Evolutionary conservation across 2,113 vertebrate genomes (phyloP).

Genomic region (Xenopus laevis): DNA sequence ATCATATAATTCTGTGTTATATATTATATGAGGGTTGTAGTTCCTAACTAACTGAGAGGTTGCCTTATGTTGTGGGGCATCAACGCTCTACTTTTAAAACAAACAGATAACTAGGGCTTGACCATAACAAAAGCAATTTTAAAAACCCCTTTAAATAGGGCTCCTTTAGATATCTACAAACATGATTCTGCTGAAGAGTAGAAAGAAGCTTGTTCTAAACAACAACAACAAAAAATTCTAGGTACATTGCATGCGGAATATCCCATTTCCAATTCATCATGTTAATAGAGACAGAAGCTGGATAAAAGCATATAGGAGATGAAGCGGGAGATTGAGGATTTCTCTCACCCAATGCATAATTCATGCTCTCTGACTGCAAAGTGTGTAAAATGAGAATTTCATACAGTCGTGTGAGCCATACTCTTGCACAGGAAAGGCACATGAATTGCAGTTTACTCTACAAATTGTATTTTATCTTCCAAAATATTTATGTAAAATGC

Average conservation of each 20-base stretch:
- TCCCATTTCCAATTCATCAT: conserved; percentile 95
- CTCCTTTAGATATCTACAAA: conserved; percentile 51
- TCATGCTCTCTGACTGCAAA: conserved; percentile 97
- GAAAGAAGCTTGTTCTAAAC: conserved; percentile 63
- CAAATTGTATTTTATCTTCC: conserved; percentile 74
- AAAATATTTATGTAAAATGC: conserved; percentile 79
- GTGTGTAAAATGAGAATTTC: conserved; percentile 99
- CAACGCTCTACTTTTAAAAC: too few species aligned
- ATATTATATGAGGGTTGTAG: too few species aligned
- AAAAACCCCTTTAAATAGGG: conserved; percentile 36
- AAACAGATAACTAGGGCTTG: too few species aligned
- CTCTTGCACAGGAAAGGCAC: conserved; percentile 79
- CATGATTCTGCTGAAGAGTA: conserved; percentile 57
- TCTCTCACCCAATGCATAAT: conserved; percentile 99
- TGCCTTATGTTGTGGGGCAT: too few species aligned
- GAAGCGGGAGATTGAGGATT: conserved; percentile 97
- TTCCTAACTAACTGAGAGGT: too few species aligned
- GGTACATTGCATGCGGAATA: conserved; percentile 85
- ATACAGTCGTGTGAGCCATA: conserved; percentile 91
- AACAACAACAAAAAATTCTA: conserved; percentile 86
- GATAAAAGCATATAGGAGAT: conserved; percentile 91
- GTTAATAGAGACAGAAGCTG: conserved; percentile 98
- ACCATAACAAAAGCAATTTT: background rate
- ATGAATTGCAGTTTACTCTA: conserved; percentile 77
- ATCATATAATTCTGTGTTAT: too few species aligned